Evolutionary conservation across 2,113 vertebrate species (phyloP), one percentile per base, ranked within the genome.

Genomic region (Cebidichthys violaceus): DNA sequence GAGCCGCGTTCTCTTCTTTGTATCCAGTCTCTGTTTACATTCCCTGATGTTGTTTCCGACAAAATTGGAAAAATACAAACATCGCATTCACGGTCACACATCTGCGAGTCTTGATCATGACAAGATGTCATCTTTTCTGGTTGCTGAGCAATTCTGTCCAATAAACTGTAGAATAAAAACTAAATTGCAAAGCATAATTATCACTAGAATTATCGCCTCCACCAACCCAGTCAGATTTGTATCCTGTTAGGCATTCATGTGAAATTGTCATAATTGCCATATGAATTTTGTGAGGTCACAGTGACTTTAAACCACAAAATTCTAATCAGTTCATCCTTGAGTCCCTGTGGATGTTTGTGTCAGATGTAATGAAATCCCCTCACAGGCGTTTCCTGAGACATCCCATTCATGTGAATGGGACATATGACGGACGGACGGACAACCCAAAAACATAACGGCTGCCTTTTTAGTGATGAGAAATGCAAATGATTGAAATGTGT

Each of bases 401-500:
- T 60, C 7, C 2, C 57, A 7, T 55, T 55, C 10, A 33, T 33
- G 27, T 33, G 29, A 60, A 60, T 29, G 27, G 22, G 52, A 55
- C 9, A 24, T 9, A 55, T 20, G 7, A 9, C 22, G 9, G 52
- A 55, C 14, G 14, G 43, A 45, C 4, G 43, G 43, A 45, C 29
- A 60, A 60, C 57, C 57, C 57, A 8, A 31, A 31, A 60, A 59
- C 27, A 27, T 27, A 15, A 29, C 7, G 6, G 2, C 29, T 55
- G 68, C 65, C 1, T 47, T 45, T 45, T 79, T 33, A 71, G 54
- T 3, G 22, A 55, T 61, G 55, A 66, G 20, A 74, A 75, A 70
- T 33, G 29, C 18, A 41, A 47, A 62, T 47, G 67, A 81, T 7
- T 77, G 62, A 86, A 85, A 78, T 59, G 35, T 67, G 54, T 57